Evolutionary conservation across 2,113 vertebrate species (phyloP), one percentile per base, ranked within the genome.

Genomic region (Glaucidium brasilianum): DNA sequence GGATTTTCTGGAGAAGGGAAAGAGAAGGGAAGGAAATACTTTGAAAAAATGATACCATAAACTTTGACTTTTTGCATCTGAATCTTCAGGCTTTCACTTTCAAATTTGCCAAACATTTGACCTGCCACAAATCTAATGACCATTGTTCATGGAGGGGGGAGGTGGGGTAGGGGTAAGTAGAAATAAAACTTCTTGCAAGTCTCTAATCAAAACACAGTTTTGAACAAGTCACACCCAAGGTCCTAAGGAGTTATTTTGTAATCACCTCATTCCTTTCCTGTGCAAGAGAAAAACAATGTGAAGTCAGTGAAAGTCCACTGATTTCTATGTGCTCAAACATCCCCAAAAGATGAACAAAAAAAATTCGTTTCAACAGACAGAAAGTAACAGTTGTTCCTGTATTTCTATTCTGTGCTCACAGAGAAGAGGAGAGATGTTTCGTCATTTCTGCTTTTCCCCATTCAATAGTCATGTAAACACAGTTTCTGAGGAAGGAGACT

Each of bases 181-280:
- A 17, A 76, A 80, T 80, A 79, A 47, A 56, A 47, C 2, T 59
- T 34, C 56, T 81, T 5, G 14, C 43, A 91, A 94, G 69, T 18
- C 20, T 88, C 62, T 89, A 96, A 95, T 94, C 80, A 96, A 93
- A 95, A 92, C 49, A 88, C 1, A 0, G 20, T 72, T 94, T 85
- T 91, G 84, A 91, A 93, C 53, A 88, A 94, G 93, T 91, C 89
- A 96, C 94, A 78, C 93, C 86, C 95, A 94, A 91, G 52, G 47
- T 79, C 74, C 73, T 92, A 89, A 87, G 43, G 60, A 95, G 26
- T 67, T 87, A 37, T 75, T 92, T 73, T 68, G 73, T 94, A 91
- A 96, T 91, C 73, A 85, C 77, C 49, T 92, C 86, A 94, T 96
- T 97, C 91, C 69, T 95, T 96, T 96, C 73, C 86, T 8, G 1